Percentiles rank a stretch among this genome's conserved stretches.
phyloP scores from a whole-genome alignment of 2,888 invertebrate species.

The Epinotia brunnichana region DNA sequence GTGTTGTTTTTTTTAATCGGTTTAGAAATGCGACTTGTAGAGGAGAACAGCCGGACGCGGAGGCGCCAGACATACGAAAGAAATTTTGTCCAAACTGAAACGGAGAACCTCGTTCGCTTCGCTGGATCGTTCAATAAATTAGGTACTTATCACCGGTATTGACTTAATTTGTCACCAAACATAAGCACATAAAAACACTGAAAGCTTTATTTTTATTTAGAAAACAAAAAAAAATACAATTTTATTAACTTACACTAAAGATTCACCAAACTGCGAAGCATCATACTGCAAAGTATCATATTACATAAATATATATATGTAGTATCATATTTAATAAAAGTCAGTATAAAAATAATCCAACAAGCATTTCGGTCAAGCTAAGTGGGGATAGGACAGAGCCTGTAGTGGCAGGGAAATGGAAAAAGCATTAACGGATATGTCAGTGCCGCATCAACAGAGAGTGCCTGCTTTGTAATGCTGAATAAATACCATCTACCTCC shows the following conservation, averaged over 20 bases:
- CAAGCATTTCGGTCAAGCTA: conserved; percentile 73
- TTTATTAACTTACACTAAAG: too few species aligned
- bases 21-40: too few species aligned
- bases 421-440: conserved; percentile 84
- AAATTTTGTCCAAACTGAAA: too few species aligned
- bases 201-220: conserved; percentile 30
- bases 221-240: too few species aligned
- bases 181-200: conserved; percentile 5
- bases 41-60: too few species aligned
- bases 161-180: not conserved
- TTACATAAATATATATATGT: too few species aligned
- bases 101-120: too few species aligned
- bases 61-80: too few species aligned
- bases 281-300: too few species aligned
- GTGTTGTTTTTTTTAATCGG: too few species aligned
- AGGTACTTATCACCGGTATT: not conserved
- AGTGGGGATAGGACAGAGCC: conserved; percentile 58
- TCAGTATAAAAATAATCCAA: conserved; percentile 56
- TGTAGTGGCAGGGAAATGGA: conserved; percentile 78
- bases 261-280: too few species aligned
- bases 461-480: conserved; percentile 81
- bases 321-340: conserved; percentile 46
- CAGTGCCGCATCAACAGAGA: conserved; percentile 80
- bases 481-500: conserved; percentile 78
- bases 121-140: too few species aligned